Base-by-base conservation (phyloP, 2,113 vertebrate species). In the Semicossyphus pulcher region DNA sequence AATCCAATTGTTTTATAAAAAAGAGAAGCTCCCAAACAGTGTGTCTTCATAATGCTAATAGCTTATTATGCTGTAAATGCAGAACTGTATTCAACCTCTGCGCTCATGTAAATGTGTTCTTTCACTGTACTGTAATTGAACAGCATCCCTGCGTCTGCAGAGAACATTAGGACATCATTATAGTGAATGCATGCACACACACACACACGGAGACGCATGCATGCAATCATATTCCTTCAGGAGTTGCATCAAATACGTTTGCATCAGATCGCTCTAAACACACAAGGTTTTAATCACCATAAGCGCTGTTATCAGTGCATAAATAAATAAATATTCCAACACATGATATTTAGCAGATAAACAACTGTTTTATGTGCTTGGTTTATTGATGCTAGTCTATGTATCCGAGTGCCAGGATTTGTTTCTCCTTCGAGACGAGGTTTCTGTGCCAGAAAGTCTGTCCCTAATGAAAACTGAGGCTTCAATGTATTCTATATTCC, bases 11-110 rank as follows among this genome's bases (percentile, higher is more conserved):
- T 70, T 67, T 34, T 23, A 11, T 18, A 44, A n/a, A 44, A 60
- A 44, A 32, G 10, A 52, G 60, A 77, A 52, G 69, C 69, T 64
- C 25, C 41, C 28, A 7, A 66, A 64, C 79, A 79, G 28, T 1
- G 37, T 56, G 67, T 84, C 39, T 74, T 80, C 18, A 9, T 73
- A 81, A 80, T 74, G 69, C 76, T 86, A 83, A 86, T 84, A 66
- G 72, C 85, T 76, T 72, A 83, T 90, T 79, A 81, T 75, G 74
- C 62, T 66, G 72, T 82, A 74, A 86, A 83, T 47, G 62, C 29
- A 49, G 36, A 25, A 68, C 54, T 8, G 36, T 68, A 76, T 86
- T 88, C 82, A 81, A 37, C 37, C 7, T 7, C 65, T 44, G 78
- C 53, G 31, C 79, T 82, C 78, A 65, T 73, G 76, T 75, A 78